A percentile compares a stretch with the other conserved stretches of the same genome.
Evolutionary conservation across 2,797 vertebrate genomes (phyloP).

Genomic region (Muscicapa striata): DNA sequence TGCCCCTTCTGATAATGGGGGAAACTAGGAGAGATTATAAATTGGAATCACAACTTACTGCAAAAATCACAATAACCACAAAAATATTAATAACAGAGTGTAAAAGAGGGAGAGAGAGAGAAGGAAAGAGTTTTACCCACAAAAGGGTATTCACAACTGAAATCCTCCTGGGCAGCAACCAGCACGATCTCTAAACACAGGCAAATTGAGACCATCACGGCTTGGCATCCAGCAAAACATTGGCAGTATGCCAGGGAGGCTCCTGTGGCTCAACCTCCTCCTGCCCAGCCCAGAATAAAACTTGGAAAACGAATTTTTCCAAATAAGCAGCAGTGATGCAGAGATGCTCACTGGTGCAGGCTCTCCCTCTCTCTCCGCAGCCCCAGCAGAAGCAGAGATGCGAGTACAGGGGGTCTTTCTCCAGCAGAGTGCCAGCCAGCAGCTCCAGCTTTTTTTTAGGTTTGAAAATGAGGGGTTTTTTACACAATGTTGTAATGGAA

Average conservation of each 20-base stretch:
- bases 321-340: not conserved
- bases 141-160: fast-evolving
- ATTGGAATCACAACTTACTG: not conserved
- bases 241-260: too few species aligned
- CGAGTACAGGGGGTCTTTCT: not conserved
- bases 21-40: not conserved
- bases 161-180: not conserved
- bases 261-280: not conserved
- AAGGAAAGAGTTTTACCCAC: not conserved
- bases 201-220: not conserved
- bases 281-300: not conserved
- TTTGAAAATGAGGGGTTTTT: not conserved
- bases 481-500: not conserved
- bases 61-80: not conserved
- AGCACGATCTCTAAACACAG: fast-evolving
- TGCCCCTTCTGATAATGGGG: not conserved
- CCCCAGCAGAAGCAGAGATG: fast-evolving
- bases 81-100: not conserved
- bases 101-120: too few species aligned
- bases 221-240: not conserved
- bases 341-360: fast-evolving
- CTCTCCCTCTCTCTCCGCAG: fast-evolving
- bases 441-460: not conserved
- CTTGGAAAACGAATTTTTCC: not conserved
- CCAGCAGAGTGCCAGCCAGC: not conserved